phyloP scores from a whole-genome alignment of 2,888 invertebrate species.

The Caenorhabditis panamensis region DNA sequence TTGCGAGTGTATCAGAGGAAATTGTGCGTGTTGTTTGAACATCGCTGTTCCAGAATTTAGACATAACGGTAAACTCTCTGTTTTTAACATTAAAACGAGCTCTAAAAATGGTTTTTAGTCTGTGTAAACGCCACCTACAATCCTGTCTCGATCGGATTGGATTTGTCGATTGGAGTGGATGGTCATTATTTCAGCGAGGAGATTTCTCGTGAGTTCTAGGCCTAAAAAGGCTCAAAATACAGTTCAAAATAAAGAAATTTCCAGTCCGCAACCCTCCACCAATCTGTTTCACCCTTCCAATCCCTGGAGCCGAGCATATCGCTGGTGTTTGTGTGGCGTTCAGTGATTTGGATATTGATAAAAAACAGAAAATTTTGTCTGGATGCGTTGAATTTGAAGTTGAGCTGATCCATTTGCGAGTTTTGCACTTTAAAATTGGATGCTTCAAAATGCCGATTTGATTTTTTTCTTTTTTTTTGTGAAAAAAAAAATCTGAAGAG shows the following conservation, averaged over 20 bases:
- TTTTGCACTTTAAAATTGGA: conserved; percentile 81
- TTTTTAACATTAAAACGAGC: neutral
- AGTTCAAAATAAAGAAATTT: conserved; percentile 19
- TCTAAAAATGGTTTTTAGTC: conserved; percentile 72
- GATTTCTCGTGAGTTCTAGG: conserved; percentile 35
- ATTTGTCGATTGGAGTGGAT: conserved; percentile 81
- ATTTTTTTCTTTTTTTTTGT: conserved; percentile 8
- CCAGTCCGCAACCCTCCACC: conserved; percentile 82
- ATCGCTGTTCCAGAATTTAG: conserved; percentile 73
- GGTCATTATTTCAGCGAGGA: conserved; percentile 81
- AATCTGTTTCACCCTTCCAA: conserved; percentile 82
- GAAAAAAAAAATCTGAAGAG: no score
- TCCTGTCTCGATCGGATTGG: conserved; percentile 81
- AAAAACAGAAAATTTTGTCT: conserved; percentile 69
- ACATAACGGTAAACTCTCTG: conserved; percentile 73
- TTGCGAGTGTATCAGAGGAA: conserved; percentile 77
- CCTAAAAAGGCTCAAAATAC: no score
- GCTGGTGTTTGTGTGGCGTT: conserved; percentile 46
- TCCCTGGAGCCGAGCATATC: conserved; percentile 81
- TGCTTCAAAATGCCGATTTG: conserved; percentile 81
- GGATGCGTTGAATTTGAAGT: conserved; percentile 82
- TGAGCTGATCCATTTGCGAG: conserved; percentile 77
- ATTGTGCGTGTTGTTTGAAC: conserved; percentile 81
- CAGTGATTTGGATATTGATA: conserved; percentile 54
- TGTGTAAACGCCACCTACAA: conserved; percentile 82